A percentile compares a stretch with the other conserved stretches of the same genome.
Conservation (phyloP, 2,797 vertebrate species). For the Takifugu rubripes region DNA sequence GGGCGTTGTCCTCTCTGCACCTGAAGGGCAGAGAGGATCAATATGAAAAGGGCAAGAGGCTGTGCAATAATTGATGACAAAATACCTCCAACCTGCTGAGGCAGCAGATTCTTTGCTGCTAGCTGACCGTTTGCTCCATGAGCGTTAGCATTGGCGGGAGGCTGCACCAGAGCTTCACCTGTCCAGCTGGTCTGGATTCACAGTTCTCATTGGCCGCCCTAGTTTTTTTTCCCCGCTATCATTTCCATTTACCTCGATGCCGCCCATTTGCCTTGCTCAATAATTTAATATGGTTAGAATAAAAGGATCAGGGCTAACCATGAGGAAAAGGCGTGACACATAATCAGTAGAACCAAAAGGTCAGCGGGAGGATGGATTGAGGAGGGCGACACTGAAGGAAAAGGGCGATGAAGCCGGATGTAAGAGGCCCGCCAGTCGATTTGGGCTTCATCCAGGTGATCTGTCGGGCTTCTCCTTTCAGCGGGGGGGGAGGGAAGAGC, state of each 20-base stretch:
- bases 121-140: constrained; percentile 55
- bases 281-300: constrained; percentile 39
- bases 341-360: constrained; percentile 52
- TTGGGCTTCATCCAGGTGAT: constrained; percentile 57
- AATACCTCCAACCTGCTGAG: constrained; percentile 67
- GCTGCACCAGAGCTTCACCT: constrained; percentile 36
- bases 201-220: constrained; percentile 43
- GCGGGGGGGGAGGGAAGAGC: constrained; percentile 26
- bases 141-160: constrained; percentile 57
- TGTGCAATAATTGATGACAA: constrained; percentile 63
- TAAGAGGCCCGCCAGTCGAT: constrained; percentile 33
- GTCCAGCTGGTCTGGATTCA: constrained; percentile 63
- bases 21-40: constrained; percentile 53
- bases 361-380: constrained; percentile 20
- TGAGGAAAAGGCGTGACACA: constrained; percentile 53
- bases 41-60: constrained; percentile 64
- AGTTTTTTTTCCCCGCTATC: constrained; percentile 54
- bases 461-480: constrained; percentile 20
- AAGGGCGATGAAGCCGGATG: constrained; percentile 33
- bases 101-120: constrained; percentile 58
- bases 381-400: constrained; percentile 29
- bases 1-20: constrained; percentile 40
- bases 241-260: constrained; percentile 72
- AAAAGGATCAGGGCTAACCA: constrained; percentile 56
- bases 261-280: constrained; percentile 23